These are phyloP conservation scores for Atethmia centrago DNA, from an alignment of 2,888 invertebrate species.

Conservation along the genomic window DNA sequence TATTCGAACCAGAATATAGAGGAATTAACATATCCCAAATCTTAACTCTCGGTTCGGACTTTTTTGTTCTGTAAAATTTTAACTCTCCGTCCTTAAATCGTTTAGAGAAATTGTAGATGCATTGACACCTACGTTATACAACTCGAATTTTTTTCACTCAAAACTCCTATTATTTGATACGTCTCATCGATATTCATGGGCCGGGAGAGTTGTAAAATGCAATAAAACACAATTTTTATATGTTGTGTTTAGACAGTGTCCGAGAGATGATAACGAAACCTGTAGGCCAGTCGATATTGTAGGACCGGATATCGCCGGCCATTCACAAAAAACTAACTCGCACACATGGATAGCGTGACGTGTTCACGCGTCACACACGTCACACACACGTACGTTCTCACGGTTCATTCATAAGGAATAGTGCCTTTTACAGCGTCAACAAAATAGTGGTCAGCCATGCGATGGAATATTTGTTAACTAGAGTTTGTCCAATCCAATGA, in stretches of 20 bases:
- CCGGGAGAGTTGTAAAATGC: constrained; percentile 84
- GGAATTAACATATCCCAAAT: constrained; percentile 85
- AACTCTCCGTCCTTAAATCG: constrained; percentile 82
- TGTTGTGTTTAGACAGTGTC: constrained; percentile 88
- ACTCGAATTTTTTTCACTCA: constrained; percentile 73
- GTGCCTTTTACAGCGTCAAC: constrained; percentile 81
- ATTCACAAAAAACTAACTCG: constrained; percentile 88
- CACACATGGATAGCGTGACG: constrained; percentile 73
- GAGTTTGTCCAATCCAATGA: constrained; percentile 72
- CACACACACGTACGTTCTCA: constrained; percentile 78
- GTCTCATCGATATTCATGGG: constrained; percentile 86
- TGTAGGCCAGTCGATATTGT: constrained; percentile 83
- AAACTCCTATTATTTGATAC: constrained; percentile 82
- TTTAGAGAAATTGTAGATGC: constrained; percentile 77
- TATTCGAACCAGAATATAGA: constrained; percentile 80
- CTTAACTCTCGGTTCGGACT: constrained; percentile 76
- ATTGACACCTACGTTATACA: constrained; percentile 87
- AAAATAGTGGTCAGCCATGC: constrained; percentile 79
- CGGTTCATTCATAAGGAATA: constrained; percentile 88
- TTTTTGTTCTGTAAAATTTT: constrained; percentile 84
- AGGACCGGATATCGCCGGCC: constrained; percentile 89
- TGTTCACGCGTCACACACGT: constrained; percentile 75
- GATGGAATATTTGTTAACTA: constrained; percentile 73
- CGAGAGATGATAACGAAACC: constrained; percentile 90
- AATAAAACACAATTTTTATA: constrained; percentile 90